phyloP scores from a whole-genome alignment of 1,140 invertebrate species.

The Aphis gossypii region DNA sequence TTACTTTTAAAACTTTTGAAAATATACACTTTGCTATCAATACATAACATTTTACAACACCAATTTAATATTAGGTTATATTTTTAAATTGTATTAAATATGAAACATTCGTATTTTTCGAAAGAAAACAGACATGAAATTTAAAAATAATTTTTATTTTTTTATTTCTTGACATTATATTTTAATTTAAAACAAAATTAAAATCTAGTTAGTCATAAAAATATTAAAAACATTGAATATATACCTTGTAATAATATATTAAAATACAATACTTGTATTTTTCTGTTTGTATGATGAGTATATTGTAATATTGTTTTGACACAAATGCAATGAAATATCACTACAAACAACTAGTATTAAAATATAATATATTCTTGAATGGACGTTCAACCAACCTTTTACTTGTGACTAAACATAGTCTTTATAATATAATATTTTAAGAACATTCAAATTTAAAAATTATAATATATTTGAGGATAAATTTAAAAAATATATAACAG shows the following conservation, averaged over 20 bases:
- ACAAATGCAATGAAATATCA: too few relatives aligned
- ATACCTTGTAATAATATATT: background rate
- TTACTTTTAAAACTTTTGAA: background rate
- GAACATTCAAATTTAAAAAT: too few relatives aligned
- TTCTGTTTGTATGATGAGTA: too few relatives aligned
- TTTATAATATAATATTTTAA: too few relatives aligned
- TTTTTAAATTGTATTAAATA: background rate
- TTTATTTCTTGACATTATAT: background rate
- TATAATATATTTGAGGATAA: too few relatives aligned
- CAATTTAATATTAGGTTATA: background rate
- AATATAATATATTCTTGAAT: too few relatives aligned
- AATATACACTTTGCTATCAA: background rate
- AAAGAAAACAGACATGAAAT: background rate
- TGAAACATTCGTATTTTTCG: background rate
- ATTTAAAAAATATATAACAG: too few relatives aligned
- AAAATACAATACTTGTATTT: too few relatives aligned
- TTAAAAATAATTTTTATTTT: background rate
- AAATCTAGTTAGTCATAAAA: background rate
- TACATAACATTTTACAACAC: background rate
- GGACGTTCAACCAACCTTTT: too few relatives aligned
- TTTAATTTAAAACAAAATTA: background rate
- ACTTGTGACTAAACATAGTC: too few relatives aligned
- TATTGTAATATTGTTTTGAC: too few relatives aligned
- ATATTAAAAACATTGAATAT: background rate
- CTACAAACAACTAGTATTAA: too few relatives aligned